phyloP scores from a whole-genome alignment of 2,113 vertebrate genomes.

The Microcebus lehilahytsara region DNA sequence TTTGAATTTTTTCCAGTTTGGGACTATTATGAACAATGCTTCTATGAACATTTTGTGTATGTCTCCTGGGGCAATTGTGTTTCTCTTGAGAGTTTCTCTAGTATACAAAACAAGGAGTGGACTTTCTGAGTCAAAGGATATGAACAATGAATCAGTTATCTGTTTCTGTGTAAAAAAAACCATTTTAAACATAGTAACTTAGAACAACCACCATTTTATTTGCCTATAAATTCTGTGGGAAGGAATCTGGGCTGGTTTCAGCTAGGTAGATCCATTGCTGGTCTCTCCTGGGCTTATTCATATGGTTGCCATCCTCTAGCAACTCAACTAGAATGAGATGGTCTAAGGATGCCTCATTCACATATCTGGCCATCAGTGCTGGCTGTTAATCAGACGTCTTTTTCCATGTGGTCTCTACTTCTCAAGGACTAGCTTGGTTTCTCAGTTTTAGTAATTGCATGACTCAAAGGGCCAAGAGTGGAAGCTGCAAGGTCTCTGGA shows the following conservation, averaged over 20 bases:
- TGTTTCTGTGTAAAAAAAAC: conserved; percentile 21
- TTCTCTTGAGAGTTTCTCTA: conserved; percentile 42
- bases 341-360: neutral
- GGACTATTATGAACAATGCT: neutral
- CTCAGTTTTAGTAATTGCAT: neutral
- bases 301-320: neutral
- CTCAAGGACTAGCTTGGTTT: neutral
- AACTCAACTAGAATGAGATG: neutral
- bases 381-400: neutral
- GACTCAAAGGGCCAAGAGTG: neutral
- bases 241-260: conserved; percentile 6
- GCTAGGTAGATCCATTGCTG: neutral
- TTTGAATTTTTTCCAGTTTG: conserved; percentile 21
- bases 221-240: neutral
- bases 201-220: conserved; percentile 41
- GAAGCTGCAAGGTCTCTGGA: neutral
- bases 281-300: conserved; percentile 8
- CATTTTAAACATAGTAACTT: neutral
- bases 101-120: neutral
- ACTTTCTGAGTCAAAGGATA: conserved; percentile 26
- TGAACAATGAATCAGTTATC: neutral
- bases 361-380: neutral
- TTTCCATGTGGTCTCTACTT: neutral
- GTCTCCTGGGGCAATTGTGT: neutral
- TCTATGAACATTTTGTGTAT: neutral